Conservation (phyloP, 2,797 vertebrate species). For the Parotocinclus haroldoi region DNA sequence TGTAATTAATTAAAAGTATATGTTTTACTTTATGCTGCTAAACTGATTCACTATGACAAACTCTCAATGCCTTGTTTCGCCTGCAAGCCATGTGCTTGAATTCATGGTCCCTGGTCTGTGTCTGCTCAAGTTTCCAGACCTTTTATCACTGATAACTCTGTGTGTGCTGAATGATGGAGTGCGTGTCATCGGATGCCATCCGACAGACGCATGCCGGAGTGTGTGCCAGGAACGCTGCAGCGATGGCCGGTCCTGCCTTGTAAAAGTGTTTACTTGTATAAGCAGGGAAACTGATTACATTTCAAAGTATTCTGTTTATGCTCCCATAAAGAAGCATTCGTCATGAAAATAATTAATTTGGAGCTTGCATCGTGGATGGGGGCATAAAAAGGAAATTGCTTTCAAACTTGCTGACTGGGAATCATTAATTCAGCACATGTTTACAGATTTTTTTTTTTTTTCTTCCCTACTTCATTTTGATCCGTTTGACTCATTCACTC, state of each 20-base stretch:
- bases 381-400: constrained; percentile 27
- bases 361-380: constrained; percentile 45
- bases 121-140: constrained; percentile 11
- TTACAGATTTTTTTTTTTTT: neutral
- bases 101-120: neutral
- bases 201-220: constrained; percentile 7
- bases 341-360: constrained; percentile 59
- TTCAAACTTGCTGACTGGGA: neutral
- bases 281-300: constrained; percentile 31
- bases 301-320: constrained; percentile 37
- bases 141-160: constrained; percentile 7
- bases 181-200: constrained; percentile 33
- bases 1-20: constrained; percentile 21
- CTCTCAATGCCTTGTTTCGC: constrained; percentile 3
- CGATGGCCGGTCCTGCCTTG: neutral
- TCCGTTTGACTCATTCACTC: too few species aligned
- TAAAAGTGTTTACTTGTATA: constrained; percentile 11
- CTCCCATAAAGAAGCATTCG: constrained; percentile 52
- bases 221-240: constrained; percentile 9
- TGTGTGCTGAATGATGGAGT: constrained; percentile 18
- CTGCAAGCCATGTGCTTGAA: neutral
- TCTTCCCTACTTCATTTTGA: neutral
- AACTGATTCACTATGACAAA: constrained; percentile 8
- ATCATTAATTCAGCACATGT: neutral
- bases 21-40: neutral